phyloP scores from a whole-genome alignment of 2,888 invertebrate species.

The Sphaerophoria taeniata region DNA sequence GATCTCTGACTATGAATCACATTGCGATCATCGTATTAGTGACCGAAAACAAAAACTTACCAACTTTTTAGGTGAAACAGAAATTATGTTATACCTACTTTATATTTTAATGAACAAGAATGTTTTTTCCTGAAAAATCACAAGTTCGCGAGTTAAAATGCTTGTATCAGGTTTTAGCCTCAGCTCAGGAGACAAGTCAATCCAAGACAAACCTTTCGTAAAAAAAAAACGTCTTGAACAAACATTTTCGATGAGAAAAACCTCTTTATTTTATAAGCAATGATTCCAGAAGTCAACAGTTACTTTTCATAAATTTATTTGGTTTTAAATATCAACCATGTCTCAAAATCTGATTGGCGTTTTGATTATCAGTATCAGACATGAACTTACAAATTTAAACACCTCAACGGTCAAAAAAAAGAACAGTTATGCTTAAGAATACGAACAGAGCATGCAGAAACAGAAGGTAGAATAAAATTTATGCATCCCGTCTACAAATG shows the following conservation, averaged over 20 bases:
- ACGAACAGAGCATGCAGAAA: slow-evolving; percentile 3
- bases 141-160: not conserved
- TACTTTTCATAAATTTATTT: too few relatives aligned
- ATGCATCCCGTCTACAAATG: slow-evolving; percentile 63
- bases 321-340: not conserved
- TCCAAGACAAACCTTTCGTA: not conserved
- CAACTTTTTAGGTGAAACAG: too few relatives aligned
- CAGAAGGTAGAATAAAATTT: slow-evolving; percentile 46
- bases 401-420: slow-evolving; percentile 14
- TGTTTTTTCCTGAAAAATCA: too few relatives aligned
- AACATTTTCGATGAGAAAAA: too few relatives aligned
- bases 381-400: not conserved
- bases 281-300: too few relatives aligned
- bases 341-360: not conserved
- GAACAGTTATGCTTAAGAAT: slow-evolving; percentile 28
- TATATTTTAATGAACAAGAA: too few relatives aligned
- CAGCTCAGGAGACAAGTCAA: not conserved
- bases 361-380: not conserved
- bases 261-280: too few relatives aligned
- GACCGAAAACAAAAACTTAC: too few relatives aligned
- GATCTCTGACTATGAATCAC: too few relatives aligned
- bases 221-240: not conserved
- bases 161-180: slow-evolving; percentile 22
- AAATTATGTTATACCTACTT: too few relatives aligned
- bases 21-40: too few relatives aligned